These are phyloP conservation scores for Vombatus ursinus DNA, from an alignment of 2,113 vertebrate genomes.

Conservation along the genomic window DNA sequence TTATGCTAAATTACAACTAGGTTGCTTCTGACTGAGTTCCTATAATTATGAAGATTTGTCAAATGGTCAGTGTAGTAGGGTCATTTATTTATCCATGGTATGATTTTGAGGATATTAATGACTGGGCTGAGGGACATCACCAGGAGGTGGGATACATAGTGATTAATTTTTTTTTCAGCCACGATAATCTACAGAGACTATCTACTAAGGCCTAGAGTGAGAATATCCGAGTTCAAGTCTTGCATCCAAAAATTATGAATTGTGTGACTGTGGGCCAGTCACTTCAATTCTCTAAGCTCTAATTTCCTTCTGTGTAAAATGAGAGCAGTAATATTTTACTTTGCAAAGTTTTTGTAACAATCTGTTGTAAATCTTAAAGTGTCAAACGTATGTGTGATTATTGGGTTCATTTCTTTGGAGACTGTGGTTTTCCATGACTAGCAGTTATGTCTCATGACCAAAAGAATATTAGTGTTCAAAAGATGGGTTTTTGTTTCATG, in stretches of 20 bases:
- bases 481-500: background rate
- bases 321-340: background rate
- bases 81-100: background rate
- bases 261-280: background rate
- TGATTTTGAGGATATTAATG: background rate
- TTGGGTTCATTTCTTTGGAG: background rate
- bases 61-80: background rate
- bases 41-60: background rate
- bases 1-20: background rate
- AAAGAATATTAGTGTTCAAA: background rate
- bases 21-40: background rate
- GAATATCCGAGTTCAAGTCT: background rate
- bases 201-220: background rate
- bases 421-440: background rate
- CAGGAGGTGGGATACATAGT: background rate
- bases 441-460: background rate
- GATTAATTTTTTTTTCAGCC: background rate
- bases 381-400: background rate
- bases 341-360: background rate
- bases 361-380: background rate
- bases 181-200: background rate
- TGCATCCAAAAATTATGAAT: background rate
- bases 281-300: background rate
- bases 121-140: background rate
- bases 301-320: background rate